Conservation (phyloP, 2,888 invertebrate species). For the Cephalotes varians region DNA sequence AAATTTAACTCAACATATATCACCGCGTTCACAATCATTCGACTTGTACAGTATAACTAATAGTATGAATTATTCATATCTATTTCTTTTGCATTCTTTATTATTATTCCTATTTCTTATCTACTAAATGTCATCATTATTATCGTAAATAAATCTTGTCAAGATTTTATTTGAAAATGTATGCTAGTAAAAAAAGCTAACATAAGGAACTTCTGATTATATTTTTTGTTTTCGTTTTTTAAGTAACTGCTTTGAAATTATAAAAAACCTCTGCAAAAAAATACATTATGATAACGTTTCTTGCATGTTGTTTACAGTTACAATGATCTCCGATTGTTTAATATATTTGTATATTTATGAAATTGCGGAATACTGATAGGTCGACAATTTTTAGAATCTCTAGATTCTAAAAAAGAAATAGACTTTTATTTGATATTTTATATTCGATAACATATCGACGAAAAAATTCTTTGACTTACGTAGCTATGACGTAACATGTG, state of each 20-base stretch:
- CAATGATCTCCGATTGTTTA: background rate
- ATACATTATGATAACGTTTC: background rate
- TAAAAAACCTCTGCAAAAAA: background rate
- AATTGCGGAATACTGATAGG: constrained; percentile 19
- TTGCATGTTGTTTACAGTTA: background rate
- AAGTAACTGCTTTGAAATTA: background rate
- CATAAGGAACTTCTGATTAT: constrained; percentile 51
- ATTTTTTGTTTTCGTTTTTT: background rate
- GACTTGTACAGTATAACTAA: background rate
- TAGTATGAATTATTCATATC: background rate
- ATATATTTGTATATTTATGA: background rate
- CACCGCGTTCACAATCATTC: background rate
- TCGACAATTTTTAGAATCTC: background rate
- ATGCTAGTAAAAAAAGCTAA: constrained; percentile 8
- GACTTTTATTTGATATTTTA: background rate
- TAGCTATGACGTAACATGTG: background rate
- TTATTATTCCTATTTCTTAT: background rate
- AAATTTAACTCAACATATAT: constrained; percentile 10
- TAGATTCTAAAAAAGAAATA: background rate
- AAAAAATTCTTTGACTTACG: background rate
- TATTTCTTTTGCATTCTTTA: background rate
- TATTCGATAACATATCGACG: background rate
- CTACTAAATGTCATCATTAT: constrained; percentile 3
- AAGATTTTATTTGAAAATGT: constrained; percentile 21
- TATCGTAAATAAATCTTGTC: constrained; percentile 29